These are phyloP conservation scores for Mormyrops boulengeri DNA, from an alignment of 2,797 vertebrate genomes.

Conservation along the genomic window DNA sequence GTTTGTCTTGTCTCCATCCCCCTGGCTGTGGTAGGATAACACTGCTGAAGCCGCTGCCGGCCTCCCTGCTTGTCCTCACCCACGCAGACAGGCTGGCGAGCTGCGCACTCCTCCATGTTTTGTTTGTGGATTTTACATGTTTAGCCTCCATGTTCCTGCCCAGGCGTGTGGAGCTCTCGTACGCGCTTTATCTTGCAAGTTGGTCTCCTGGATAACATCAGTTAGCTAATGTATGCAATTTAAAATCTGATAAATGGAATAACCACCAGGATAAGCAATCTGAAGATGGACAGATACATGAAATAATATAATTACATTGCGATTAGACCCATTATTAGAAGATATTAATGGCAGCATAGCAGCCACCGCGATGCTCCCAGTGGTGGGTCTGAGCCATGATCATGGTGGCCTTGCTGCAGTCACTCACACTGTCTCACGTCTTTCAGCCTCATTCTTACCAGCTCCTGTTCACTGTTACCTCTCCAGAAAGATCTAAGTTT, in stretches of 20 bases:
- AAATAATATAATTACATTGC: not conserved
- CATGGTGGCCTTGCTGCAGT: not conserved
- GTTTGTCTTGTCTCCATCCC: not conserved
- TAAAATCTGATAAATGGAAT: not conserved
- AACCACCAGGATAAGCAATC: not conserved
- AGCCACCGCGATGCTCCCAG: not conserved
- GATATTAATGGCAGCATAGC: not conserved
- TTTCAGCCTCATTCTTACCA: not conserved
- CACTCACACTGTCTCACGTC: not conserved
- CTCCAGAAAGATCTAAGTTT: not conserved
- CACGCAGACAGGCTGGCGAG: not conserved
- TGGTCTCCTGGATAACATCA: not conserved
- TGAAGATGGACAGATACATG: not conserved
- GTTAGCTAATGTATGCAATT: not conserved
- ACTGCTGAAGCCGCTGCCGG: not conserved
- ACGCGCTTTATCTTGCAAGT: not conserved
- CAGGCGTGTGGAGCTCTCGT: not conserved
- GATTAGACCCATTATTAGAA: not conserved
- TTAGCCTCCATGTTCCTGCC: too few relatives aligned
- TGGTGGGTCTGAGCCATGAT: not conserved
- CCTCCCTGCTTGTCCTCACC: not conserved
- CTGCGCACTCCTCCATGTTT: not conserved
- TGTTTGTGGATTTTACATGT: not conserved
- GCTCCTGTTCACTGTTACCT: not conserved
- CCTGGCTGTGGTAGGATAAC: not conserved